Evolutionary conservation across 2,797 vertebrate species (phyloP), one percentile per base, ranked within the genome.

Genomic region (Setipinna tenuifilis): DNA sequence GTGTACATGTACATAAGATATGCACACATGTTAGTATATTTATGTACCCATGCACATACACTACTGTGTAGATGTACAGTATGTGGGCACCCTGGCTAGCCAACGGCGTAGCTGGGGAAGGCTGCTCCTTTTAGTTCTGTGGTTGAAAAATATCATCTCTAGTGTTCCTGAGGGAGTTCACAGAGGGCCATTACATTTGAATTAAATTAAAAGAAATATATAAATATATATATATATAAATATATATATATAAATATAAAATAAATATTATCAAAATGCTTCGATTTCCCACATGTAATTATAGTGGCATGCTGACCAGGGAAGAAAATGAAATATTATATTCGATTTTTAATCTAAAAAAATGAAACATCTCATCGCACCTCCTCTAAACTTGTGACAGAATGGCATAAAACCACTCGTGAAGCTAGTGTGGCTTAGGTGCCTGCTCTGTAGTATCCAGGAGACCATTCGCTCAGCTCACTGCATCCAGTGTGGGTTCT

Each of bases 11-110:
- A 88, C 87, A 89, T 91, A 86, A 78, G 83, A 88, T 89, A 91
- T 91, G 88, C 89, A 88, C 89, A 90, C 86, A 87, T 86, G 84
- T 86, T 86, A 86, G 90, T 90, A 88, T 89, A 90, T 91, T 88
- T 89, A 90, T 92, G 88, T 90, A 90, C 85, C 85, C 89, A 88
- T 89, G 88, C 90, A 91, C 87, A 92, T 92, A 89, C 89, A 88
- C 84, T 90, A 87, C 85, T 89, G 90, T 89, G 89, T 84, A 87
- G 86, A 88, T 82, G 83, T 91, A 91, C 88, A 88, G 83, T 91
- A 91, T 88, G 88, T 90, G 89, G 89, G 87, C 86, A 89, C 81
- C 88, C 89, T 50, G 88, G 87, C 89, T 35, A 71, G 85, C 80
- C 84, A 75, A 81, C 86, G 81, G 25, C 31, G 17, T 19, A 21